Evolutionary conservation across 2,113 vertebrate species (phyloP).

Genomic region (Thinocorus orbignyianus): DNA sequence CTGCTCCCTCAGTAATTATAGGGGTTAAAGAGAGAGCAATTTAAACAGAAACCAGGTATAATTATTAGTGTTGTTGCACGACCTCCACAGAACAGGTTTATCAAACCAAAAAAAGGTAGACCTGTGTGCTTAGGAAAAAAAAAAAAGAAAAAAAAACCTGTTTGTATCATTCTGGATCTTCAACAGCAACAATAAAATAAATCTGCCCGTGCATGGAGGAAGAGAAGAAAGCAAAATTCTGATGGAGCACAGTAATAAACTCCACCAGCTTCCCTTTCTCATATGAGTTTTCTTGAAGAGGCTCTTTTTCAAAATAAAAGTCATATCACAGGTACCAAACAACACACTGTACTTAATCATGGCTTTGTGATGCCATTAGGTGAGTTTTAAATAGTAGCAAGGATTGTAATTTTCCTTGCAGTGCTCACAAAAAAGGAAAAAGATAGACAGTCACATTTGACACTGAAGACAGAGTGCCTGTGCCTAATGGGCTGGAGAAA

Average conservation of each 20-base stretch:
- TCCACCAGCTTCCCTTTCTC: neutral
- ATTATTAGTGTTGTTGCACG: neutral
- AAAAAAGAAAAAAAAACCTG: neutral
- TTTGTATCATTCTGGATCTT: neutral
- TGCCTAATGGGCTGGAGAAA: constrained; percentile 30
- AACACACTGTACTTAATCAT: neutral
- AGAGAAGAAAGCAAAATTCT: neutral
- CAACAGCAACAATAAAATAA: neutral
- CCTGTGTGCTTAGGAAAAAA: neutral
- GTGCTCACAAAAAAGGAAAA: neutral
- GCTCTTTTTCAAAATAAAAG: constrained; percentile 8
- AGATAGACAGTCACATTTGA: neutral
- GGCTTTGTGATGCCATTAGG: constrained; percentile 18
- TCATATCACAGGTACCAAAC: neutral
- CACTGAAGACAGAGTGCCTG: neutral
- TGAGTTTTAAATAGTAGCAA: constrained; percentile 34
- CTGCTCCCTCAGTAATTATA: neutral
- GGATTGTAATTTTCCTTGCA: constrained; percentile 27
- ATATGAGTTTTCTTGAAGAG: neutral
- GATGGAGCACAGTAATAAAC: constrained; percentile 34
- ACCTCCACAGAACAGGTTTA: neutral
- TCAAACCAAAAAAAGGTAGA: neutral
- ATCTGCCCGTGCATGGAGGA: neutral
- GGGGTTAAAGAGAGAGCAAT: neutral
- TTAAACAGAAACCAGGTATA: neutral